Base-by-base conservation (phyloP, 2,113 vertebrate species). In the Asarcornis scutulata region DNA sequence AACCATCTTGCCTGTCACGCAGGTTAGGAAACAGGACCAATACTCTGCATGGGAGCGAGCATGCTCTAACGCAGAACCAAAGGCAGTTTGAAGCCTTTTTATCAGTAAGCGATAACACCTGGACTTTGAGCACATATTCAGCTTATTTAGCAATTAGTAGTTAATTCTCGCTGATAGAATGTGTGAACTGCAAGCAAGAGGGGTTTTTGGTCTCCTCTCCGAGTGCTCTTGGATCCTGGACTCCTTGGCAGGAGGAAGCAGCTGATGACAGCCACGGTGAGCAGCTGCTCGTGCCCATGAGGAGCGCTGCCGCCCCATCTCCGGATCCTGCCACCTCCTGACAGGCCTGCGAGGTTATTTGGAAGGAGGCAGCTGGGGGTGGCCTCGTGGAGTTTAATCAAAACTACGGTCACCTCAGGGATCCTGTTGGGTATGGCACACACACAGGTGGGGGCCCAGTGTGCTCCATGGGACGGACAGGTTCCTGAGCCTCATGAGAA, bases 51-150 rank as follows among this genome's bases (percentile, higher is more conserved):
- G 42, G 15, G 36, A 59, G 25, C 29, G 79, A 86, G 83, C 85
- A 59, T 1, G 6, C 50, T 71, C 67, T 50, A 36, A 56, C 0
- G 0, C 66, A 34, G 20, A 79, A 62, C 21, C 53, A 64, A 74
- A 32, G 3, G 1, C 80, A 80, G 67, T 10, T 83, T 60, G 53
- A 48, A 48, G 42, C 8, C 29, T 66, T 60, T 75, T 72, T 78
- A 91, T 93, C 91, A 83, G 46, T n/a, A 38, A 42, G 26, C 16
- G 42, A 31, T 86, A 92, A 72, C 56, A 83, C 9, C 64, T 71
- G 86, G 73, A 74, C 83, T 90, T 94, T 71, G 68, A 56, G 56
- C 44, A 50, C 6, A 13, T 74, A 63, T 59, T 69, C 83, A 52
- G 56, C 55, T 17, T 52, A 63, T 67, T 93, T 27, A 71, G 80